Percentiles rank a stretch among this genome's conserved stretches.
phyloP scores from a whole-genome alignment of 1,140 invertebrate species.

The Pollicipes pollicipes region DNA sequence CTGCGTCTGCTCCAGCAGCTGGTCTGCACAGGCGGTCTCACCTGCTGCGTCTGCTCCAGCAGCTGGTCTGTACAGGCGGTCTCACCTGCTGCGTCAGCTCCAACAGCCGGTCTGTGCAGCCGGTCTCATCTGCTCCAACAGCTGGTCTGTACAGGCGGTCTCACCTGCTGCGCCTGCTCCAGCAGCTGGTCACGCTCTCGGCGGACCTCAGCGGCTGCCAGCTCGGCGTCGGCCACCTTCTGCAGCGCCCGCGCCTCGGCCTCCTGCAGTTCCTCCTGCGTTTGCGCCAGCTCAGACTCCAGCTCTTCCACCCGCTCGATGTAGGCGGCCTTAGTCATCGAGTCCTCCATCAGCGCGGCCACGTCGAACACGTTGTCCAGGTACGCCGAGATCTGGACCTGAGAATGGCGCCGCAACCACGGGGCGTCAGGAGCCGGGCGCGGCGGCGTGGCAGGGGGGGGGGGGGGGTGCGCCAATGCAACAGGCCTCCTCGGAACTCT shows the following conservation, averaged over 20 bases:
- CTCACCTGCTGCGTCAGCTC: neutral
- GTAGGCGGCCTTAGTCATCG: constrained; percentile 86
- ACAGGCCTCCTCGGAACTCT: too few relatives aligned
- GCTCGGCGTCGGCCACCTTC: constrained; percentile 1
- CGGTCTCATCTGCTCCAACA: neutral
- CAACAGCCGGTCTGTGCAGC: neutral
- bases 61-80: too few relatives aligned
- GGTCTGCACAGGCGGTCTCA: too few relatives aligned
- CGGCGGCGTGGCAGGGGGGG: too few relatives aligned
- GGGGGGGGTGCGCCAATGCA: too few relatives aligned
- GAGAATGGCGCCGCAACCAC: constrained; percentile 16
- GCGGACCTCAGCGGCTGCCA: neutral
- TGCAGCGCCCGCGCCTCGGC: neutral
- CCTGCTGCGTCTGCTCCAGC: too few relatives aligned
- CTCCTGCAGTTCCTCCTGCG: neutral
- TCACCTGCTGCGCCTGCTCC: neutral
- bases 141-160: too few relatives aligned
- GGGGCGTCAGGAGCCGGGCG: too few relatives aligned
- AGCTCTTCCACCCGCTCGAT: constrained; percentile 81
- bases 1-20: too few relatives aligned
- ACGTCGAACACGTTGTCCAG: constrained; percentile 97
- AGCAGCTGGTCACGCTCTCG: neutral
- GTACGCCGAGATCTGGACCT: constrained; percentile 89
- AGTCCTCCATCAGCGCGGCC: constrained; percentile 89
- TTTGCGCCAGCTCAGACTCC: constrained; percentile 75